Evolutionary conservation across 2,888 invertebrate genomes (phyloP), one percentile per base, ranked within the genome.

Genomic region (Chydorus sphaericus): DNA sequence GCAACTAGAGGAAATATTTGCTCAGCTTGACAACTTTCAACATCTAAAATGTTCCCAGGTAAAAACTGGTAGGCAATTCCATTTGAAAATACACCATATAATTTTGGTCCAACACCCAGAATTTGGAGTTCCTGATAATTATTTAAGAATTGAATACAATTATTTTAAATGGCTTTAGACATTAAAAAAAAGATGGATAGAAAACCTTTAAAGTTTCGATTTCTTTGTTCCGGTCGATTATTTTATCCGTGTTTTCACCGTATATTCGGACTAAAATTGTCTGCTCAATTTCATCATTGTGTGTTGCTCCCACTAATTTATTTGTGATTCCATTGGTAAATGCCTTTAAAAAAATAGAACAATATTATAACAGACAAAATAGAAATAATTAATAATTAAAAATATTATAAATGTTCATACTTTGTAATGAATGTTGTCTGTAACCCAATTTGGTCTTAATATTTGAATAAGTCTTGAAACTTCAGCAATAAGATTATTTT

Each of bases 281-380:
- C 65, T 86, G 81, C 61, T 72, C 68, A n/a, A 69, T 69, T 58
- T 74, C 70, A 36, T 69, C 71, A 44, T 68, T 70, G 60, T 74
- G 68, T 67, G 77, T 79, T 64, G 85, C 87, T 33, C 87, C 88
- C 56, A 93, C 78, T 63, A 96, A 75, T 70, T 87, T 90, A 73
- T 94, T 94, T 50, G 93, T 91, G 60, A 91, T 87, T 48, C 94
- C 94, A 76, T 92, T 88, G 60, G 90, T 92, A 70, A 94, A 91
- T 66, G 83, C 72, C 92, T 94, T 72, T 58, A 65, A 64, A 60
- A 59, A 59, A 58, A 61, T 55, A 58, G 59, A 55, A 57, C 31
- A 55, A 59, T 55, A 56, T 59, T 50, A 28, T 16, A 26, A 16
- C 1, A 16, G 30, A 7, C 8, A 57, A 30, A 20, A 28, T 31